Base-by-base conservation (phyloP, 2,113 vertebrate genomes). In the Saimiri boliviensis region DNA sequence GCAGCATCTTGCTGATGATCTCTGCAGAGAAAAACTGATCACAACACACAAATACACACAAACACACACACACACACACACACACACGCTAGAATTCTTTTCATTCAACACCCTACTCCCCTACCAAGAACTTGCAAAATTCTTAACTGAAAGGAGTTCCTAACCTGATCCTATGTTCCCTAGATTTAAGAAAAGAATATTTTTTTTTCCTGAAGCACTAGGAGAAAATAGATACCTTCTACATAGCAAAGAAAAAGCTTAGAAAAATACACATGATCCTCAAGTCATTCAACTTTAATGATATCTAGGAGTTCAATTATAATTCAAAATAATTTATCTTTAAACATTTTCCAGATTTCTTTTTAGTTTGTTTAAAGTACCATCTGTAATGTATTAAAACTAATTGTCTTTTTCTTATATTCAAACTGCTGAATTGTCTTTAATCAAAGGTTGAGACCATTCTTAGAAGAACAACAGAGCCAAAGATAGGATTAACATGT, bases 261-360 rank as follows among this genome's bases (percentile, higher is more conserved):
- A 93, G 52, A 86, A 94, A 92, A 96, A 84, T 30, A 68, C 52
- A 96, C 88, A 20, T 37, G 47, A 87, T 30, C 83, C 23, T 95
- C n/a, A 91, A 95, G 25, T 85, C 76, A 86, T 73, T 93, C 16
- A 40, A 47, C 56, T 83, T 95, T 89, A 63, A 81, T n/a, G 25
- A 80, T 35, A 79, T 21, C 40, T 76, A 76, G 47, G 93, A 84
- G 60, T 54, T 71, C 9, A 9, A 12, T 87, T 93, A 87, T 63
- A 45, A 83, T 47, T 92, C 20, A 92, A 80, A 94, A 94, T 68
- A 92, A 60, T 83, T 90, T 89, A 83, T 71, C 86, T 92, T 80
- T 84, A 87, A 76, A 89, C 2, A 40, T 45, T 63, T 10, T 8
- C 13, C 30, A 89, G 40, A 37, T 73, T 84, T 90, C 11, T 54